Conservation (phyloP, 37 sponge, comb jelly and placozoan species). For the Lycopodina hypogea region DNA sequence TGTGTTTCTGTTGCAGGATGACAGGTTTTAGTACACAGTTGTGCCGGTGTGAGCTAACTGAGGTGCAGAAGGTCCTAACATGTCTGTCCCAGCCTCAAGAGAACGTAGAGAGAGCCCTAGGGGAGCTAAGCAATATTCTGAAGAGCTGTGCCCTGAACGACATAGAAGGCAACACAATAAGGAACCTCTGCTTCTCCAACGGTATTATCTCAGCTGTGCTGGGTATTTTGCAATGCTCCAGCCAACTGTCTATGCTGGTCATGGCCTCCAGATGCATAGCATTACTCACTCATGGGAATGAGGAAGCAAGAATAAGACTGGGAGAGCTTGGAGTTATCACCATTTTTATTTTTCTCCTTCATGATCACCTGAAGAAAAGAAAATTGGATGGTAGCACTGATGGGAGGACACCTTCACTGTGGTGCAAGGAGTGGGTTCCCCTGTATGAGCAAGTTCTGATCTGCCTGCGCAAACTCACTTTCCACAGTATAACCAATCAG, state of each 20-base stretch:
- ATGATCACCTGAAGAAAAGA: background rate
- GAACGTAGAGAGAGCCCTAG: background rate
- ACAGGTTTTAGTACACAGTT: too few relatives aligned
- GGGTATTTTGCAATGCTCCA: constrained; percentile 37
- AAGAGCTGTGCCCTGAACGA: background rate
- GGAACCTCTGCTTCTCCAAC: constrained; percentile 4
- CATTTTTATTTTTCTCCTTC: constrained; percentile 16
- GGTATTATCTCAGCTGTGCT: constrained; percentile 25
- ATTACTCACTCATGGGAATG: constrained; percentile 24
- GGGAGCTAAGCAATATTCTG: background rate
- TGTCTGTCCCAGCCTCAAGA: constrained; percentile 6
- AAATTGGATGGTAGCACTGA: background rate
- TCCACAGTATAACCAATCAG: constrained; percentile 20
- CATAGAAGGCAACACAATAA: background rate
- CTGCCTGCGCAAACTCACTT: constrained; percentile 48
- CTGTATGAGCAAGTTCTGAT: constrained; percentile 38
- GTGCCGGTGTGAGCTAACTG: background rate
- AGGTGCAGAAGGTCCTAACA: constrained; percentile 8
- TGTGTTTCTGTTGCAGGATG: too few relatives aligned
- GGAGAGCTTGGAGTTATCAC: constrained; percentile 16
- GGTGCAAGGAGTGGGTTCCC: constrained; percentile 17
- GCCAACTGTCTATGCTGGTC: background rate
- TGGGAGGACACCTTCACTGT: background rate
- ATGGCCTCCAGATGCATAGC: constrained; percentile 12
- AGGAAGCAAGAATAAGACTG: constrained; percentile 11